Conservation (phyloP, 2,797 vertebrate species). For the Danio albolineatus region DNA sequence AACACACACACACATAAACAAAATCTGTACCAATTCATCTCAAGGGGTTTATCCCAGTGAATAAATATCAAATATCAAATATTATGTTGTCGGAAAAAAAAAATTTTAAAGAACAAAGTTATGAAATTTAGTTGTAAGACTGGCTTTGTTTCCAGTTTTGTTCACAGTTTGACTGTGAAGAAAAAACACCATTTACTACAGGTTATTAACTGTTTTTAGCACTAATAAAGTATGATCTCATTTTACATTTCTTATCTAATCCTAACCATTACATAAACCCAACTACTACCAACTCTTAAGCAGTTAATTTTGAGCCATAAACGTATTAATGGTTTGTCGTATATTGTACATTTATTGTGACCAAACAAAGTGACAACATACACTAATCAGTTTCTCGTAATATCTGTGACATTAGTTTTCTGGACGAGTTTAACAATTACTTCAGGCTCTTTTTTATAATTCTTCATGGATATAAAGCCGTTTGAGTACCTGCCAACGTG, state of each 20-base stretch:
- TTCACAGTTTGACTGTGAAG: neutral
- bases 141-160: neutral
- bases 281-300: too few relatives aligned
- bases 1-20: neutral
- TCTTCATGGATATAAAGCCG: conserved; percentile 1
- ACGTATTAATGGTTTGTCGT: too few relatives aligned
- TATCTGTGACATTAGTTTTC: neutral
- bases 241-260: too few relatives aligned
- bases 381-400: neutral
- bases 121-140: neutral
- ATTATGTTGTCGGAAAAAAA: neutral
- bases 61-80: too few relatives aligned
- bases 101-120: neutral
- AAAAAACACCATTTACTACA: too few relatives aligned
- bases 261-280: too few relatives aligned
- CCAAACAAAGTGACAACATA: conserved; percentile 12
- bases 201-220: too few relatives aligned
- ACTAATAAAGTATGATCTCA: too few relatives aligned
- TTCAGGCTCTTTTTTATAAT: neutral
- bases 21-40: neutral
- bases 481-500: conserved; percentile 1
- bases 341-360: too few relatives aligned
- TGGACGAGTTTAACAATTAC: neutral
- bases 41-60: too few relatives aligned
- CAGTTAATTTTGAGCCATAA: too few relatives aligned